phyloP scores from a whole-genome alignment of 2,797 vertebrate genomes.

The Bufotes viridis region DNA sequence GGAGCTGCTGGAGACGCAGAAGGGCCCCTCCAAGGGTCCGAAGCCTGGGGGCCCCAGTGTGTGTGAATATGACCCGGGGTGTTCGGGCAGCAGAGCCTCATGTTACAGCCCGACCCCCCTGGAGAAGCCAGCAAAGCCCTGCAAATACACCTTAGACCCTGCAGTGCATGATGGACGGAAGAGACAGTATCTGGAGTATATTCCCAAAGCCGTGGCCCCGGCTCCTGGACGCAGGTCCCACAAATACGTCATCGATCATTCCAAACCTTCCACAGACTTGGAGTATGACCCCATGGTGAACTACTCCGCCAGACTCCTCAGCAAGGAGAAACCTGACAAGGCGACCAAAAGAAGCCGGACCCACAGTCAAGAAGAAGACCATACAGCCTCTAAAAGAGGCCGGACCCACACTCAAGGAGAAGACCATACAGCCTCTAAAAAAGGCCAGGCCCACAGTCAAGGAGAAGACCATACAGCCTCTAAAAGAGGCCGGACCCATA shows the following conservation, averaged over 20 bases:
- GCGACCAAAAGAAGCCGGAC: constrained; percentile 70
- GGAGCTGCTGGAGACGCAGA: constrained; percentile 77
- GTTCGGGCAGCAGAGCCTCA: constrained; percentile 74
- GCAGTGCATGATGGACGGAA: constrained; percentile 70
- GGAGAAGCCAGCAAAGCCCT: constrained; percentile 58
- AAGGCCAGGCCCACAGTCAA: constrained; percentile 30
- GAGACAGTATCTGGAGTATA: constrained; percentile 84
- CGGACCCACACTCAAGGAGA: constrained; percentile 53
- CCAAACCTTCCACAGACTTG: constrained; percentile 89
- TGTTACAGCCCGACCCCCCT: constrained; percentile 87
- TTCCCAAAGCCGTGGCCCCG: constrained; percentile 83
- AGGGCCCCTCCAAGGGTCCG: constrained; percentile 15
- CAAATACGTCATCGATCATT: constrained; percentile 92
- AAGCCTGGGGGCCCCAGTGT: constrained; percentile 66
- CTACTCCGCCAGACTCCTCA: constrained; percentile 85
- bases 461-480: too few relatives aligned
- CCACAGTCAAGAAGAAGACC: constrained; percentile 71
- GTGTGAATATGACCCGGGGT: constrained; percentile 83
- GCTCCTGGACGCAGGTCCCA: constrained; percentile 73
- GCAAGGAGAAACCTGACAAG: constrained; percentile 73
- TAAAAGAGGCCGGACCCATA: too few relatives aligned
- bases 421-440: too few relatives aligned
- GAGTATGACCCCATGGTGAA: constrained; percentile 98
- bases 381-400: constrained; percentile 79
- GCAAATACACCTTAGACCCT: constrained; percentile 89